Percentiles rank a stretch among this genome's conserved stretches.
Conservation (phyloP, 2,113 vertebrate species). For the Chaetura pelagica region DNA sequence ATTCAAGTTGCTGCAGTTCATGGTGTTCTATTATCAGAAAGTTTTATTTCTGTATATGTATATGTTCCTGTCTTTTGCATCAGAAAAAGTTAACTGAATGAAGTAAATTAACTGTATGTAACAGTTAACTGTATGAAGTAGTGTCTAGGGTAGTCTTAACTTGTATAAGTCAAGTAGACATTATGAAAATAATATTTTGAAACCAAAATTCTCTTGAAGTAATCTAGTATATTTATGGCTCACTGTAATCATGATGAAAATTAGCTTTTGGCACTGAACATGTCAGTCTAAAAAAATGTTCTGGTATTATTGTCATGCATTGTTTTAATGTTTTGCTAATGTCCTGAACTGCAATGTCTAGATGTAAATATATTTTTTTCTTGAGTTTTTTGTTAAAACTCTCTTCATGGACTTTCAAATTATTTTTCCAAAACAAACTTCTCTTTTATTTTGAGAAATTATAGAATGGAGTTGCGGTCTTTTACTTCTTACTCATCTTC, state of each 20-base stretch:
- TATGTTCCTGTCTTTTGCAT: neutral
- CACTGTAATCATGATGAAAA: neutral
- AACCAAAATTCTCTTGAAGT: neutral
- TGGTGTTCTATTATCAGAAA: neutral
- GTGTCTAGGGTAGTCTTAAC: neutral
- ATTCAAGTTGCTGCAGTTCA: neutral
- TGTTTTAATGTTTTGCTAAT: slow-evolving; percentile 19
- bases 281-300: slow-evolving; percentile 27
- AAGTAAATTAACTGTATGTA: too few relatives aligned
- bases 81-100: neutral
- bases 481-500: neutral
- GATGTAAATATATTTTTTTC: neutral
- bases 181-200: slow-evolving; percentile 15
- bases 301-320: neutral
- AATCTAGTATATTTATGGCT: neutral
- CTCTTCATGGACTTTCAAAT: neutral
- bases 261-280: slow-evolving; percentile 8
- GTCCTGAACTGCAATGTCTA: neutral
- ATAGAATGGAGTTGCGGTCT: neutral
- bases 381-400: neutral
- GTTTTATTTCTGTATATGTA: neutral
- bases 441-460: neutral
- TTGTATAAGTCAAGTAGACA: neutral
- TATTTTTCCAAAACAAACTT: neutral
- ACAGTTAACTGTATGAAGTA: too few relatives aligned